A percentile compares a stretch with the other conserved stretches of the same genome.
phyloP scores from a whole-genome alignment of 1,140 invertebrate genomes.

The Aphelinus certus region DNA sequence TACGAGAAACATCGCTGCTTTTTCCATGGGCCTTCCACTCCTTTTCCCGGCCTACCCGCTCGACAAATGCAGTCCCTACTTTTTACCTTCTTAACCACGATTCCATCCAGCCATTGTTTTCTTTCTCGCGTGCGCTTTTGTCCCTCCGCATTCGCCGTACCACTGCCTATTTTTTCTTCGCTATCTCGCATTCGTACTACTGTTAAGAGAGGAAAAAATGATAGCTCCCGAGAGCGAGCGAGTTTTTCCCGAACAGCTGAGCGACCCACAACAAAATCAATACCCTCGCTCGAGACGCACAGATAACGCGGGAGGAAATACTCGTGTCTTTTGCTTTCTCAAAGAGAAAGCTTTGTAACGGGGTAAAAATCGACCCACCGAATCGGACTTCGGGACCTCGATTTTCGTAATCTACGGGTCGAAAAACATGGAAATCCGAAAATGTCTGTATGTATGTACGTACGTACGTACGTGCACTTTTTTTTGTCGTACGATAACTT shows the following conservation, averaged over 20 bases:
- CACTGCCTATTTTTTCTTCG: not conserved
- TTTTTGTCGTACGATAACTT: too few species aligned
- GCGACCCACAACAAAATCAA: constrained; percentile 10
- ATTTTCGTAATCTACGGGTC: too few species aligned
- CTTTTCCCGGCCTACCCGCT: constrained; percentile 1
- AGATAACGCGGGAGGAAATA: not conserved
- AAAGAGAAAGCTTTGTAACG: too few species aligned
- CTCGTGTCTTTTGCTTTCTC: too few species aligned
- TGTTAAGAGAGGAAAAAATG: not conserved
- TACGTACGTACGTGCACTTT: too few species aligned
- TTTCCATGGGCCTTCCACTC: not conserved
- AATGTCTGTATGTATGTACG: too few species aligned
- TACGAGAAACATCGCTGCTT: not conserved
- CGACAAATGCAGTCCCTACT: too few species aligned
- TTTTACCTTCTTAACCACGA: not conserved
- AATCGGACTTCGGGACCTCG: too few species aligned
- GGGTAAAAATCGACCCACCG: too few species aligned
- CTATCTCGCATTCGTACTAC: not conserved
- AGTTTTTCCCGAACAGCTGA: not conserved
- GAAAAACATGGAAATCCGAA: too few species aligned
- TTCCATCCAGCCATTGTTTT: constrained; percentile 18
- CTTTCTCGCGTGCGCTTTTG: constrained; percentile 6
- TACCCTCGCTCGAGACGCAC: not conserved
- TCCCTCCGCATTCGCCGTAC: not conserved
- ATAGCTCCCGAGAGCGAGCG: not conserved